phyloP scores from a whole-genome alignment of 2,113 vertebrate genomes.

The Opisthocomus hoazin region DNA sequence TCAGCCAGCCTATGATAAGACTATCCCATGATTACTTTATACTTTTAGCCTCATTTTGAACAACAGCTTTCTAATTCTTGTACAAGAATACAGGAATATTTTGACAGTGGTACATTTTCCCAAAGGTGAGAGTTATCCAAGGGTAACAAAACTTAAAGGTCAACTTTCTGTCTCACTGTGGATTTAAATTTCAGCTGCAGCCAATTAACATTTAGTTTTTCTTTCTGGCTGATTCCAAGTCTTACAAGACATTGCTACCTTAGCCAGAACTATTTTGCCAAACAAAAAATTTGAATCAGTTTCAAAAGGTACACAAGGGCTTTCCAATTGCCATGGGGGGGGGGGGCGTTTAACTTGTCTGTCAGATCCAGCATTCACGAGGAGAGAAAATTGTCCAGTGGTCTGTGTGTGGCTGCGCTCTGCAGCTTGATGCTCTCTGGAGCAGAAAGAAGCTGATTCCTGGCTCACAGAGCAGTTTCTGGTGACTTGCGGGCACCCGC shows the following conservation, averaged over 20 bases:
- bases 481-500: background rate
- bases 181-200: slow-evolving; percentile 25
- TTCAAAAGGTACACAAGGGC: background rate
- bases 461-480: background rate
- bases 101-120: background rate
- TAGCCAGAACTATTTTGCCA: background rate
- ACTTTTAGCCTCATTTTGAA: background rate
- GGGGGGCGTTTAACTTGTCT: no score
- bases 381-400: background rate
- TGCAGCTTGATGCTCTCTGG: background rate
- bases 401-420: rapidly evolving
- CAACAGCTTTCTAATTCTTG: background rate
- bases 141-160: background rate
- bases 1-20: background rate
- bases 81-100: background rate
- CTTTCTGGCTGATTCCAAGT: background rate
- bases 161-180: background rate
- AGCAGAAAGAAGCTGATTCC: background rate
- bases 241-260: background rate
- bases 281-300: background rate
- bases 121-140: background rate
- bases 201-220: slow-evolving; percentile 15
- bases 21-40: background rate
- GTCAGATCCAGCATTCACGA: background rate
- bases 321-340: background rate